Evolutionary conservation across 2,113 vertebrate species (phyloP).

Genomic region (Lasiurus cinereus): DNA sequence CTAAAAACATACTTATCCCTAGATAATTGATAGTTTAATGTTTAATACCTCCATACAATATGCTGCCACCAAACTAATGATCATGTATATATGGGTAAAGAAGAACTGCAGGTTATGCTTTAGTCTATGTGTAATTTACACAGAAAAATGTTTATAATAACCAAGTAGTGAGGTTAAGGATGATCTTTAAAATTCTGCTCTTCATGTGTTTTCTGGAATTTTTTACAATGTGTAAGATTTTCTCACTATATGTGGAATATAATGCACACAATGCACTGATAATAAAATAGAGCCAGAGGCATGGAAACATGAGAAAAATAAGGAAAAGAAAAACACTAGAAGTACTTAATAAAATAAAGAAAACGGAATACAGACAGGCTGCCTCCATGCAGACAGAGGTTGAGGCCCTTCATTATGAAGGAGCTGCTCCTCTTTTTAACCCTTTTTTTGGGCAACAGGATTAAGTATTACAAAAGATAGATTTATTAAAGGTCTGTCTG

Average conservation of each 20-base stretch:
- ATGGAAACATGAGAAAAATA: too few species aligned
- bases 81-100: neutral
- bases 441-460: neutral
- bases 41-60: neutral
- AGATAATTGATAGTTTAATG: neutral
- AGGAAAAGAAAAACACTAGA: neutral
- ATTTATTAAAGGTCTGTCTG: conserved; percentile 10
- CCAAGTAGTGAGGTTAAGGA: neutral
- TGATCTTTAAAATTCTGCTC: neutral
- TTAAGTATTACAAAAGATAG: neutral
- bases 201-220: neutral
- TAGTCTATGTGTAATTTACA: neutral
- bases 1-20: neutral
- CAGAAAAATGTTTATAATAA: neutral
- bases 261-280: too few species aligned
- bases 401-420: neutral
- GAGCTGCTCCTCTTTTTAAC: neutral
- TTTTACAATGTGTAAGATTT: neutral
- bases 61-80: neutral
- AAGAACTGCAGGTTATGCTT: neutral
- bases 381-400: neutral
- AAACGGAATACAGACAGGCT: neutral
- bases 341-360: neutral
- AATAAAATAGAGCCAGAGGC: too few species aligned
- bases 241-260: neutral